Base-by-base conservation (phyloP, 2,113 vertebrate species). In the Chroicocephalus ridibundus region DNA sequence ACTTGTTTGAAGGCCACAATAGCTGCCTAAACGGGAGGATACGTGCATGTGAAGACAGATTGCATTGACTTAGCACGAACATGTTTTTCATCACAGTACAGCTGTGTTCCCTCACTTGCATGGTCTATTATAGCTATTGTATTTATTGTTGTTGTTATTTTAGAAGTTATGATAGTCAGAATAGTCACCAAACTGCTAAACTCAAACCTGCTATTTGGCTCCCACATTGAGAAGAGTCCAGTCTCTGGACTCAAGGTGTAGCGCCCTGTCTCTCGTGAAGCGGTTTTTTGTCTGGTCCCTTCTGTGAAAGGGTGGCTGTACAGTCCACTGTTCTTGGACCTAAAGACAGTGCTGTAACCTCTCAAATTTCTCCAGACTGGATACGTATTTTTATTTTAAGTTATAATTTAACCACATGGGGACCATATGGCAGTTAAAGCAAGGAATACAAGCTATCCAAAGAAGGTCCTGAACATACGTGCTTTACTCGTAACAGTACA, bases 361-460 rank as follows among this genome's bases (percentile, higher is more conserved):
- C 58, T 94, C 64, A 47, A 68, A 29, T 78, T 84, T 49, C 84
- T 91, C 57, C 65, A 82, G 52, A 57, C 61, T 94, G 77, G 36
- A 82, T 82, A 60, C 15, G 80, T 93, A 82, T 71, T 96, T 91
- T 95, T 90, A 82, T 85, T 94, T 80, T 82, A 47, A 82, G 70
- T 85, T 95, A 49, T 15, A 71, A 38, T 93, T 95, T 91, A 90
- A 76, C 58, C 94, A 96, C 66, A 76, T 95, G 84, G 91, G 25
- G 16, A 72, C 92, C 95, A 94, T 87, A 96, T 91, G 91, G 86
- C 81, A 84, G 72, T 89, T 92, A 55, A 91, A 92, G 24, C 14
- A 11, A 78, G 46, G 51, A 94, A 89, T 61, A 64, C 18, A 44
- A 61, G 86, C 34, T 84, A 91, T 94, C 65, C 65, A 76, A 64